Conservation (phyloP, 2,888 invertebrate species). For the Diloba caeruleocephala region DNA sequence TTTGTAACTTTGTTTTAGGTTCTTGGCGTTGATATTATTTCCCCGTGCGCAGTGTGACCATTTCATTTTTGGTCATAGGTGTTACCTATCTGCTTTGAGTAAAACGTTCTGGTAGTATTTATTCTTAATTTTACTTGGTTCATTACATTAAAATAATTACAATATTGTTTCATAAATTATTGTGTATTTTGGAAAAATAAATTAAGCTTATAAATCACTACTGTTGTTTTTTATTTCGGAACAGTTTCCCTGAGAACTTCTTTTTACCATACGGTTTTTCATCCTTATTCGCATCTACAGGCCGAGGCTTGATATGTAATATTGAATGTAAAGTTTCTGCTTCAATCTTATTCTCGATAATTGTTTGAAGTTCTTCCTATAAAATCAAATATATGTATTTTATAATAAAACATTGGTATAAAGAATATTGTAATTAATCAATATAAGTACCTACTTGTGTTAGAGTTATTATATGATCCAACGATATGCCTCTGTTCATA, state of each 20-base stretch:
- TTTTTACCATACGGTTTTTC: conserved; percentile 76
- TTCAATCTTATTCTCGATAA: conserved; percentile 93
- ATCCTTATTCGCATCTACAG: conserved; percentile 80
- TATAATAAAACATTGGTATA: too few relatives aligned
- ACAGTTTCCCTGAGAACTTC: conserved; percentile 72
- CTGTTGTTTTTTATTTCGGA: conserved; percentile 69
- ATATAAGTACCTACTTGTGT: conserved; percentile 83
- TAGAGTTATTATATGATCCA: conserved; percentile 90
- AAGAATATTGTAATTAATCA: not conserved
- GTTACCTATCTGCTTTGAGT: conserved; percentile 11
- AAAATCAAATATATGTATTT: conserved; percentile 51
- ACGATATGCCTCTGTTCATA: conserved; percentile 92
- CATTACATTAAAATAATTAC: not conserved
- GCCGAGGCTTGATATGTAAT: conserved; percentile 91
- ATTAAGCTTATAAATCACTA: conserved; percentile 41
- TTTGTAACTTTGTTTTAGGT: conserved; percentile 44
- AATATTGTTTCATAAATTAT: conserved; percentile 30
- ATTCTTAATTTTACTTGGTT: too few relatives aligned
- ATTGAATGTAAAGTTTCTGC: conserved; percentile 92
- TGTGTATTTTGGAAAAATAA: conserved; percentile 45
- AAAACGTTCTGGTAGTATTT: conserved; percentile 8
- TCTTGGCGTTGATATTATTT: conserved; percentile 57
- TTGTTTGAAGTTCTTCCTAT: conserved; percentile 91
- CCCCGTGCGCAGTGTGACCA: conserved; percentile 17
- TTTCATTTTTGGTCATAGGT: conserved; percentile 24